Percentiles rank a stretch among this genome's conserved stretches.
These are phyloP conservation scores for Cyprinodon diabolis DNA, from an alignment of 2,797 vertebrate species.

Conservation along the genomic window DNA sequence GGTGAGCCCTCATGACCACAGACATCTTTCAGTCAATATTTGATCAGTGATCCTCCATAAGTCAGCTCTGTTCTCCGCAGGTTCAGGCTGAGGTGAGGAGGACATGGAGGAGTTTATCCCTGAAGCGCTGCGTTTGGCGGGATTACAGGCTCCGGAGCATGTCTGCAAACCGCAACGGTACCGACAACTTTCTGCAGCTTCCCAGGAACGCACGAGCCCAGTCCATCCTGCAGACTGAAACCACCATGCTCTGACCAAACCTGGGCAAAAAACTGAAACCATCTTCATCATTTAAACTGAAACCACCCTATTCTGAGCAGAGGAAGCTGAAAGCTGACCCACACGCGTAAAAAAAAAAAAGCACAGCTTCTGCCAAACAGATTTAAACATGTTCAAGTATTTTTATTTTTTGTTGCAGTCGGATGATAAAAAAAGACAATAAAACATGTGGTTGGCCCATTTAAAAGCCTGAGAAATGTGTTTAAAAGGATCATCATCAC, in stretches of 20 bases:
- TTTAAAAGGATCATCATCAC: too few relatives aligned
- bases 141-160: constrained; percentile 80
- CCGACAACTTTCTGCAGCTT: constrained; percentile 74
- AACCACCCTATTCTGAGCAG: too few relatives aligned
- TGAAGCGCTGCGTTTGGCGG: constrained; percentile 74
- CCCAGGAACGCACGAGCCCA: constrained; percentile 82
- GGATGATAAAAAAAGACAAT: too few relatives aligned
- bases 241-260: constrained; percentile 83
- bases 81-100: constrained; percentile 91
- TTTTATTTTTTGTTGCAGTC: too few relatives aligned
- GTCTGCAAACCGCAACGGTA: constrained; percentile 81
- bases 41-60: neutral
- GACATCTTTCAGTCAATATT: neutral
- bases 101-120: constrained; percentile 85
- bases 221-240: constrained; percentile 93
- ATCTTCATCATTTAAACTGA: too few relatives aligned
- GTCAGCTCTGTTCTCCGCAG: constrained; percentile 60
- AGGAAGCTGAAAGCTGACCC: too few relatives aligned
- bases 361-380: too few relatives aligned
- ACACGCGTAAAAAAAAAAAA: too few relatives aligned
- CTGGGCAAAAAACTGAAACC: neutral
- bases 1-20: constrained; percentile 70
- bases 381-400: too few relatives aligned
- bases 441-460: too few relatives aligned
- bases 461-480: too few relatives aligned